Percentiles rank a stretch among this genome's conserved stretches.
Evolutionary conservation across 2,113 vertebrate species (phyloP).

Genomic region (Nerophis lumbriciformis): DNA sequence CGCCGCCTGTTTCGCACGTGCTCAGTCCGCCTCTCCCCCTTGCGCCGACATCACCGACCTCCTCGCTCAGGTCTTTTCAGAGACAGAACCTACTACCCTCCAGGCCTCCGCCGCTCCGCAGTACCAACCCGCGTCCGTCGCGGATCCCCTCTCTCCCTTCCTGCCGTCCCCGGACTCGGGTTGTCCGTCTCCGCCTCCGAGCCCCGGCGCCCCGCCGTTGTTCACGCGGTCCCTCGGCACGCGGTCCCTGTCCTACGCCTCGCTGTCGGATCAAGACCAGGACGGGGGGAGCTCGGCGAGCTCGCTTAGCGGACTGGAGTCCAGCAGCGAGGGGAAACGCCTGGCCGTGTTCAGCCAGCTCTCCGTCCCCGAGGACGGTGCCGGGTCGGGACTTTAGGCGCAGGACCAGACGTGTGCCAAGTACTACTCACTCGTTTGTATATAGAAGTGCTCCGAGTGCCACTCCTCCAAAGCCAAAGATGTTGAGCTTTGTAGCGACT

Average conservation of each 20-base stretch:
- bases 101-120: constrained; percentile 51
- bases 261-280: constrained; percentile 80
- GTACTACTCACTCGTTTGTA: no score
- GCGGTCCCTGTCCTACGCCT: constrained; percentile 79
- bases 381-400: constrained; percentile 52
- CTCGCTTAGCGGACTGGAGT: constrained; percentile 79
- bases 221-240: constrained; percentile 31
- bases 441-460: neutral
- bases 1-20: constrained; percentile 43
- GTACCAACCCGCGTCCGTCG: constrained; percentile 24
- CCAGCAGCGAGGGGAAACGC: constrained; percentile 67
- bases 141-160: constrained; percentile 61
- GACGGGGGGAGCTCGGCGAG: constrained; percentile 73
- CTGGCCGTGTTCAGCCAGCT: constrained; percentile 88
- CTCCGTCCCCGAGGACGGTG: constrained; percentile 73
- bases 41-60: constrained; percentile 65
- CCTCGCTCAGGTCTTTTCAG: constrained; percentile 60
- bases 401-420: no score
- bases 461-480: constrained; percentile 45
- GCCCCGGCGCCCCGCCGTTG: constrained; percentile 13
- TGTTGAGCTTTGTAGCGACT: constrained; percentile 10
- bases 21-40: constrained; percentile 58
- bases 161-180: constrained; percentile 71
- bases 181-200: constrained; percentile 58
- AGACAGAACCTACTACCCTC: constrained; percentile 57